A percentile compares a stretch with the other conserved stretches of the same genome.
These are phyloP conservation scores for Pseudobourletiella spinata DNA, from an alignment of 1,140 invertebrate species.

Conservation along the genomic window DNA sequence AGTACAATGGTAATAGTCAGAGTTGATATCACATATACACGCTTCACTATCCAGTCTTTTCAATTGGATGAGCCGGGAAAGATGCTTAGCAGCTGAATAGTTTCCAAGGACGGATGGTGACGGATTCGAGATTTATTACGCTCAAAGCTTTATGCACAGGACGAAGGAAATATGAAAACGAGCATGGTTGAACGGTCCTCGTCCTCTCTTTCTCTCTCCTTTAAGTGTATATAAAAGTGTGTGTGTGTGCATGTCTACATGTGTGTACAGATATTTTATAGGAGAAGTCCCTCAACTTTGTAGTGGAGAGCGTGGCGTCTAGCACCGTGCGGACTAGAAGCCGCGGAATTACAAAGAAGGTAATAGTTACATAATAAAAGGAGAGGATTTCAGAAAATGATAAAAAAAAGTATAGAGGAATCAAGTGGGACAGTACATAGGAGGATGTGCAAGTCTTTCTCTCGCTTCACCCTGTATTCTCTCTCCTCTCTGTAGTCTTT, in stretches of 20 bases:
- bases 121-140: neutral
- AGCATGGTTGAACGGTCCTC: neutral
- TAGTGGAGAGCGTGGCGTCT: neutral
- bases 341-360: neutral
- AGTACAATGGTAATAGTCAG: neutral
- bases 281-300: neutral
- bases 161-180: neutral
- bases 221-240: too few species aligned
- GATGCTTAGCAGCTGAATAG: neutral
- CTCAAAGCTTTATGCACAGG: neutral
- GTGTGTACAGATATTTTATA: too few species aligned
- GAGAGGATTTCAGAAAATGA: constrained; percentile 7
- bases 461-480: too few species aligned
- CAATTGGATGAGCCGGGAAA: neutral
- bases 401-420: constrained; percentile 9
- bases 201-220: too few species aligned
- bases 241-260: too few species aligned
- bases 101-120: neutral
- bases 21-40: neutral
- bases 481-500: too few species aligned
- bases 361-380: constrained; percentile 10
- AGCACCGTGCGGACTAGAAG: neutral
- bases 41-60: neutral
- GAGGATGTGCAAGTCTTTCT: neutral
- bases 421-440: constrained; percentile 1